Evolutionary conservation across 2,888 invertebrate species (phyloP), one percentile per base, ranked within the genome.

Genomic region (Scaptomyza flava): DNA sequence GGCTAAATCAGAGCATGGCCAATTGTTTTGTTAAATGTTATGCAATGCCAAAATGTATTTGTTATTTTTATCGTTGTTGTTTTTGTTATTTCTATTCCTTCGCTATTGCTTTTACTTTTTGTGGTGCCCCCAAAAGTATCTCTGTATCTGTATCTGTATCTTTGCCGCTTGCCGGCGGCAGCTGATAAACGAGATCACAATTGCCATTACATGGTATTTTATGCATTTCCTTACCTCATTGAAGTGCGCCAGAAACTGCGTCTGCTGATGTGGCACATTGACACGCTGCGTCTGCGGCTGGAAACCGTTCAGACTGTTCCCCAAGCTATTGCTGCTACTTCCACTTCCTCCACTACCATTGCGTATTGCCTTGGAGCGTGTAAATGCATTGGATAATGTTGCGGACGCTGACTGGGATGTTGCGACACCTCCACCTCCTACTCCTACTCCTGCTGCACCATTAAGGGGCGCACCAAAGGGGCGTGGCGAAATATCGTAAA

Each of bases 401-500:
- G 56, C 36, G 62, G 67, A 56, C 48, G 54, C 63, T 12, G 68
- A 42, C 23, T 66, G 63, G 52, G 81, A 77, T 14, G 80, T 72
- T 66, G 70, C 70, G 68, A 61, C 72, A 36, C 62, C 66, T 43
- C 72, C 63, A 23, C 7, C 48, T 48, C 12, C 48, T 11, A 9
- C 45, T n/a, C 27, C 67, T 47, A 23, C 27, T 27, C 27, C 27
- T 27, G 27, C 3, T 27, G 27, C 27, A 23, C 63, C 54, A 52
- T 53, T 58, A 20, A 68, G 75, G 45, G 80, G 89, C 61, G 79
- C 81, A 48, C 91, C 91, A 80, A 92, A 92, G 72, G 92, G 92
- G 67, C 92, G 89, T 62, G 92, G 92, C 69, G 92, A 92, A 54
- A 92, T 90, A 75, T 92, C 92, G 79, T 90, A 92, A 74, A 87